A percentile compares a stretch with the other conserved stretches of the same genome.
phyloP scores from a whole-genome alignment of 2,113 vertebrate genomes.

The Labrus mixtus region DNA sequence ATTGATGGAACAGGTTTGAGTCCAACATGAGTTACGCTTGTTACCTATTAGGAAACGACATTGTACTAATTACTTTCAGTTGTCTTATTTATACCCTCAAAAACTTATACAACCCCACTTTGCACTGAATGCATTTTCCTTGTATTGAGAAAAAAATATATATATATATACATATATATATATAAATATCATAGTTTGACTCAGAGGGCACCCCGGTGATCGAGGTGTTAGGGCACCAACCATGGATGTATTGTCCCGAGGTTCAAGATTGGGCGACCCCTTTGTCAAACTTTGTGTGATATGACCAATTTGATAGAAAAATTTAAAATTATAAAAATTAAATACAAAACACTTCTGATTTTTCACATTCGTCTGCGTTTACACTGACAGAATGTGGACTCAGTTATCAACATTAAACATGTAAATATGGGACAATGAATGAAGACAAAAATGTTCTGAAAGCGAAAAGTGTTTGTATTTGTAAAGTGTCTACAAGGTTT shows the following conservation, averaged over 20 bases:
- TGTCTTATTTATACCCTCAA: neutral
- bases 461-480: too few relatives aligned
- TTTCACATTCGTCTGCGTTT: neutral
- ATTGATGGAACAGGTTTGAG: neutral
- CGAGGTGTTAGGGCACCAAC: neutral
- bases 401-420: neutral
- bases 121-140: too few relatives aligned
- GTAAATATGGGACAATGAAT: neutral
- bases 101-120: neutral
- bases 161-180: too few relatives aligned
- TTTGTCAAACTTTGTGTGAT: neutral
- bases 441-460: neutral
- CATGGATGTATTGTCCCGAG: neutral
- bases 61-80: neutral
- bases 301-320: neutral
- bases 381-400: neutral
- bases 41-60: neutral
- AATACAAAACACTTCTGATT: neutral
- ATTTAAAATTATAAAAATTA: neutral
- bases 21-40: neutral
- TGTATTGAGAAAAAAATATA: too few relatives aligned
- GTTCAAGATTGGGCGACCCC: neutral
- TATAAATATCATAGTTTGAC: neutral
- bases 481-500: neutral
- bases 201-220: neutral